Evolutionary conservation across 2,888 invertebrate species (phyloP).

Genomic region (Pyrrhia umbra): DNA sequence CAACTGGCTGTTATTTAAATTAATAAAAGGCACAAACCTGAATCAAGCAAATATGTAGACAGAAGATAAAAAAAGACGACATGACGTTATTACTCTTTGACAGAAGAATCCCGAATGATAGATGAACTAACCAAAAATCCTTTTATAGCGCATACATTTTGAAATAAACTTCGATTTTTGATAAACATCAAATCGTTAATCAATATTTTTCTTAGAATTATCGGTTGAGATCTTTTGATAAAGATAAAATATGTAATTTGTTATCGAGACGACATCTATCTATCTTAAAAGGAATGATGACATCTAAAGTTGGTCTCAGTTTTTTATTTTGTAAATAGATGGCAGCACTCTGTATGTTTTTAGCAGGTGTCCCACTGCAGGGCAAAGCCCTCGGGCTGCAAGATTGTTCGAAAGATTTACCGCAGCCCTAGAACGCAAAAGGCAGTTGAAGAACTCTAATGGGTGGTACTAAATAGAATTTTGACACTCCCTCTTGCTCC

Average conservation of each 20-base stretch:
- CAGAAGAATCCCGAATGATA: slow-evolving; percentile 16
- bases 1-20: no score
- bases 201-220: slow-evolving; percentile 3
- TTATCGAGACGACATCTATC: slow-evolving; percentile 9
- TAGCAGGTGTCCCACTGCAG: no score
- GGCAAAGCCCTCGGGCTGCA: no score
- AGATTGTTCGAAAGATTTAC: no score
- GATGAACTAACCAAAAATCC: neutral
- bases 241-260: neutral
- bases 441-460: no score
- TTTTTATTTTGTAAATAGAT: neutral
- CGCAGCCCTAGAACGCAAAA: no score
- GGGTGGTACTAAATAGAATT: no score
- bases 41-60: slow-evolving; percentile 33
- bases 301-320: neutral
- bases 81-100: slow-evolving; percentile 2
- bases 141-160: slow-evolving; percentile 32
- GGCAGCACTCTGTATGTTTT: no score
- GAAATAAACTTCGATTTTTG: slow-evolving; percentile 6
- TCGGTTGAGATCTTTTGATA: slow-evolving; percentile 16
- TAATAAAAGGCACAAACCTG: slow-evolving; percentile 34
- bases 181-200: slow-evolving; percentile 1
- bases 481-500: no score
- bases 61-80: slow-evolving; percentile 26
- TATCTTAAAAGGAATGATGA: neutral